Evolutionary conservation across 2,113 vertebrate genomes (phyloP).

Genomic region (Scophthalmus maximus): DNA sequence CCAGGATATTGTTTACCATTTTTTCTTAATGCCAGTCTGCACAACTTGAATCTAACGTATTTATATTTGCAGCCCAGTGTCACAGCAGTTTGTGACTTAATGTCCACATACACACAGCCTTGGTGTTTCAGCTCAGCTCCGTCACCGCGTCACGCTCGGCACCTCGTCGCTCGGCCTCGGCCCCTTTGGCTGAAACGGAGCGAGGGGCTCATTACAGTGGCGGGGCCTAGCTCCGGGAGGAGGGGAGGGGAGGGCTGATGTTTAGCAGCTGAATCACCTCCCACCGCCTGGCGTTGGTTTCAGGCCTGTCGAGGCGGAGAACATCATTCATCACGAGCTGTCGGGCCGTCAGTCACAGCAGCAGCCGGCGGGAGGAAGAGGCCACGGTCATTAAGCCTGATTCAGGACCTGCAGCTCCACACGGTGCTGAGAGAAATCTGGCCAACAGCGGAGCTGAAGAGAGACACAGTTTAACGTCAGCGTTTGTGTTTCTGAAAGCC

Average conservation of each 20-base stretch:
- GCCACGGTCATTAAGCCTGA: slow-evolving; percentile 59
- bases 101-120: no score
- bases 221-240: slow-evolving; percentile 40
- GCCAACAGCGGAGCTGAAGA: background rate
- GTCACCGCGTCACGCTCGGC: slow-evolving; percentile 51
- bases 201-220: slow-evolving; percentile 56
- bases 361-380: slow-evolving; percentile 37
- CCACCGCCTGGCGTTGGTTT: slow-evolving; percentile 47
- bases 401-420: slow-evolving; percentile 18
- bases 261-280: slow-evolving; percentile 61
- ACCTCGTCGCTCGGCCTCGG: slow-evolving; percentile 52
- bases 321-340: slow-evolving; percentile 65
- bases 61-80: no score
- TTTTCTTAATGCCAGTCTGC: no score
- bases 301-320: slow-evolving; percentile 47
- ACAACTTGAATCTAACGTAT: no score
- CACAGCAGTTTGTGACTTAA: no score
- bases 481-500: no score
- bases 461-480: no score
- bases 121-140: no score
- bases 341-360: slow-evolving; percentile 60
- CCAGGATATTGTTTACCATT: no score
- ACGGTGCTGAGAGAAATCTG: background rate
- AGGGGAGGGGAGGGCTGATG: slow-evolving; percentile 51
- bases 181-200: slow-evolving; percentile 56